Conservation (phyloP, 2,888 invertebrate species). For the Prionchulus punctatus region DNA sequence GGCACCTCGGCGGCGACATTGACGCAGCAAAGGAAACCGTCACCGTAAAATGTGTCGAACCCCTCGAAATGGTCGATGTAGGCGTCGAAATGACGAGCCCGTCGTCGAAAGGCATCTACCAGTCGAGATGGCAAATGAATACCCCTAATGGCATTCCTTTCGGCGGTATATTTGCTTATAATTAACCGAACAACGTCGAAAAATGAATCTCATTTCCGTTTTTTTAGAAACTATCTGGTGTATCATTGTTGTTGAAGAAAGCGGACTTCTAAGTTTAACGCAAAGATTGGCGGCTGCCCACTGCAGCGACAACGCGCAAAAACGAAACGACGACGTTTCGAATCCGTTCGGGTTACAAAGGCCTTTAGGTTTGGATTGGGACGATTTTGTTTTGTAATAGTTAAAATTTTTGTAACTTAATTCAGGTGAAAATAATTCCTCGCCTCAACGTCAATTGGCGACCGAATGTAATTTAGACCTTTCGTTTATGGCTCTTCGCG, state of each 20-base stretch:
- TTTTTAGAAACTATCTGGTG: constrained; percentile 59
- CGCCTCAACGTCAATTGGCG: too few species aligned
- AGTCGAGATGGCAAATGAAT: constrained; percentile 74
- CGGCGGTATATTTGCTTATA: constrained; percentile 50
- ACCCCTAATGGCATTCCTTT: constrained; percentile 72
- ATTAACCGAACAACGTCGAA: not conserved
- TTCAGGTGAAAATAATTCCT: too few species aligned
- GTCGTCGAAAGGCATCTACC: constrained; percentile 52
- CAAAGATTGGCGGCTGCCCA: constrained; percentile 53
- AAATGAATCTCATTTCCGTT: not conserved
- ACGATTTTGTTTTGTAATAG: too few species aligned
- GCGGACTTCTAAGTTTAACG: constrained; percentile 60
- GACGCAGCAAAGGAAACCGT: constrained; percentile 45
- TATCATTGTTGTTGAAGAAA: constrained; percentile 60
- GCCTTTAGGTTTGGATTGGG: too few species aligned
- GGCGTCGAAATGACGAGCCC: constrained; percentile 66
- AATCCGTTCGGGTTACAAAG: too few species aligned
- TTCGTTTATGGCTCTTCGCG: too few species aligned
- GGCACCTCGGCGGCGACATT: constrained; percentile 39
- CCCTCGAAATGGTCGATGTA: constrained; percentile 58
- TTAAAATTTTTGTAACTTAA: too few species aligned
- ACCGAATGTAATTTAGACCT: too few species aligned
- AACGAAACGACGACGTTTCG: too few species aligned
- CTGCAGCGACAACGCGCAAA: constrained; percentile 1
- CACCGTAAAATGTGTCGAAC: constrained; percentile 52